Evolutionary conservation across 2,113 vertebrate genomes (phyloP).

Genomic region (Strix aluco): DNA sequence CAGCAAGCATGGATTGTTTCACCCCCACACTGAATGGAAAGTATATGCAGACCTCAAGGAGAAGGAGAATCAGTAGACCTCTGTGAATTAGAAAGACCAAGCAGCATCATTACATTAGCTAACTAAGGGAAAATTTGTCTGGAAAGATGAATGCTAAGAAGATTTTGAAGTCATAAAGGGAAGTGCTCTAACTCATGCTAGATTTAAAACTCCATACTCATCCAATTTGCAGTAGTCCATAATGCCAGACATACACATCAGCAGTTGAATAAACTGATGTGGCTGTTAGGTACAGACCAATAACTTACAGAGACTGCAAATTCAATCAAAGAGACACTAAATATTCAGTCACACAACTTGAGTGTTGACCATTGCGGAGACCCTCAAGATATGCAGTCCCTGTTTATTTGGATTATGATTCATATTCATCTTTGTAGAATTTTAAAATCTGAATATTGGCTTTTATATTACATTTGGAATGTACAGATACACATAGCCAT

Average conservation of each 20-base stretch:
- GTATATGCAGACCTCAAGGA: not conserved
- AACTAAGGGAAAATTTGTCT: not conserved
- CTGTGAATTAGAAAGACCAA: not conserved
- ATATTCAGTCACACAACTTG: not conserved
- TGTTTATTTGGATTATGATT: not conserved
- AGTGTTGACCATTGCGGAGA: not conserved
- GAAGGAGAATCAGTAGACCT: not conserved
- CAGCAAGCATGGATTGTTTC: not conserved
- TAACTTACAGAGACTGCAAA: not conserved
- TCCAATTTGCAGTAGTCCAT: not conserved
- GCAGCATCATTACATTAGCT: not conserved
- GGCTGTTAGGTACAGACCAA: not conserved
- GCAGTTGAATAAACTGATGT: not conserved
- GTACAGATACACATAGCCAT: not conserved
- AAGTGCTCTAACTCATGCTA: not conserved
- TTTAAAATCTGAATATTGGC: not conserved
- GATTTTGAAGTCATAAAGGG: not conserved
- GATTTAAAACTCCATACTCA: not conserved
- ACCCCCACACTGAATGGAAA: not conserved
- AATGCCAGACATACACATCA: not conserved
- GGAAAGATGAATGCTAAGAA: not conserved
- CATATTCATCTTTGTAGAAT: not conserved
- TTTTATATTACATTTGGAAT: not conserved
- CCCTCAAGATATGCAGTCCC: not conserved
- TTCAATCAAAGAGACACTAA: not conserved